Evolutionary conservation across 2,888 invertebrate species (phyloP).

Genomic region (Desoria tigrina): DNA sequence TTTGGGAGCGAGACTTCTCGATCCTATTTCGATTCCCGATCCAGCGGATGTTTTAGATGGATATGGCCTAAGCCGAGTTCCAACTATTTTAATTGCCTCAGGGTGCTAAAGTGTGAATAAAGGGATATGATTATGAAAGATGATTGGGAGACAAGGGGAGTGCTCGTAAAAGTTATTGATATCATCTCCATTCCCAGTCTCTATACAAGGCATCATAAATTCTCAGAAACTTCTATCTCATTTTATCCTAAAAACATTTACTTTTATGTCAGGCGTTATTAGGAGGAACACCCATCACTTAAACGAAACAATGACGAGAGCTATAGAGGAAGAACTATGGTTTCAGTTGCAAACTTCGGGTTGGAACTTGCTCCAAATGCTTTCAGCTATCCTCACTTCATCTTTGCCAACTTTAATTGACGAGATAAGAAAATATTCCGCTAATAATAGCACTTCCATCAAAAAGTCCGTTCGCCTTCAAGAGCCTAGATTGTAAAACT

Average conservation of each 20-base stretch:
- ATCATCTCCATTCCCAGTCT: not conserved
- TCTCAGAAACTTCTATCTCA: constrained; percentile 2
- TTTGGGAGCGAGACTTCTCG: too few relatives aligned
- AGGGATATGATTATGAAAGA: constrained; percentile 19
- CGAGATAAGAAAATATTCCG: constrained; percentile 6
- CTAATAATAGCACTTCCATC: too few relatives aligned
- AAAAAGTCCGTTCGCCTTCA: too few relatives aligned
- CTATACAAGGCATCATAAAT: constrained; percentile 1
- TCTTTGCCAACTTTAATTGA: constrained; percentile 21
- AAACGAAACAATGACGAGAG: constrained; percentile 15
- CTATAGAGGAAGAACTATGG: too few relatives aligned
- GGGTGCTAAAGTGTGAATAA: constrained; percentile 12
- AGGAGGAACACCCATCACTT: not conserved
- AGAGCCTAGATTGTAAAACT: too few relatives aligned
- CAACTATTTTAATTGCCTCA: constrained; percentile 10
- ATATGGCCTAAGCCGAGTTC: not conserved
- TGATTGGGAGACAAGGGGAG: constrained; percentile 15
- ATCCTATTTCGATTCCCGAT: too few relatives aligned
- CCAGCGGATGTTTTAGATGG: constrained; percentile 5
- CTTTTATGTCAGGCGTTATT: constrained; percentile 17
- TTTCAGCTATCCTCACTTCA: constrained; percentile 15
- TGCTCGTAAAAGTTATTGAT: constrained; percentile 15
- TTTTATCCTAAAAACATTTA: constrained; percentile 19
- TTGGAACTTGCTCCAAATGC: constrained; percentile 1
- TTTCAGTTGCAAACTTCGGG: too few relatives aligned